Base-by-base conservation (phyloP, 2,113 vertebrate species). In the Embiotoca jacksoni region DNA sequence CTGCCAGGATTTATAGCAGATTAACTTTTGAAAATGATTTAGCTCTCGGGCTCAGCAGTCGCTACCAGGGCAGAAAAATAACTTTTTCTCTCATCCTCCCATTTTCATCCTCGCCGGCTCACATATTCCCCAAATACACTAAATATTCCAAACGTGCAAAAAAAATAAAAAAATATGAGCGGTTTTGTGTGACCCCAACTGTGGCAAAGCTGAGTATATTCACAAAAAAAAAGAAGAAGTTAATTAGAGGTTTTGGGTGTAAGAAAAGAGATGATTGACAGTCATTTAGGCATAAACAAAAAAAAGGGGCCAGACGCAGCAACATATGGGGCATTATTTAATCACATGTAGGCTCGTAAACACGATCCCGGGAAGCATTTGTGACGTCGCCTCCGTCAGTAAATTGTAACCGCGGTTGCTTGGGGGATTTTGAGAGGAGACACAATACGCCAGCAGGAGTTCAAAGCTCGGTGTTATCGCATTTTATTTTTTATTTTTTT, bases 11-110 rank as follows among this genome's bases (percentile, higher is more conserved):
- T 89, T 90, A 79, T 69, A 83, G 79, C 85, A 84, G 85, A 92
- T 93, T 93, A 90, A 87, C 75, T 92, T 23, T 91, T 89, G 78
- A 86, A 82, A 89, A 88, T 86, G 87, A 92, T 91, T 91, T 88
- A 89, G 84, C 84, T 88, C 67, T 70, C 14, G 73, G 87, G 57
- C 82, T 85, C 68, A 76, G 72, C 67, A 67, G 74, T 68, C n/a
- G 49, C 89, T 80, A 77, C 72, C 39, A 37, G 74, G 39, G 69
- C 53, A 64, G 54, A 60, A 72, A 85, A 80, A 76, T 41, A 71
- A 49, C 33, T 59, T 72, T 61, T 70, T 76, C 64, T 80, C 64
- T 80, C 78, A 72, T 81, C 77, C 72, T 46, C 41, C 23, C 33
- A 5, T 58, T 71, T 33, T 72, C 32, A 36, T 67, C 11, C 33